Percentiles rank a stretch among this genome's conserved stretches.
Evolutionary conservation across 2,797 vertebrate genomes (phyloP).

Genomic region (Phaenicophaeus curvirostris): DNA sequence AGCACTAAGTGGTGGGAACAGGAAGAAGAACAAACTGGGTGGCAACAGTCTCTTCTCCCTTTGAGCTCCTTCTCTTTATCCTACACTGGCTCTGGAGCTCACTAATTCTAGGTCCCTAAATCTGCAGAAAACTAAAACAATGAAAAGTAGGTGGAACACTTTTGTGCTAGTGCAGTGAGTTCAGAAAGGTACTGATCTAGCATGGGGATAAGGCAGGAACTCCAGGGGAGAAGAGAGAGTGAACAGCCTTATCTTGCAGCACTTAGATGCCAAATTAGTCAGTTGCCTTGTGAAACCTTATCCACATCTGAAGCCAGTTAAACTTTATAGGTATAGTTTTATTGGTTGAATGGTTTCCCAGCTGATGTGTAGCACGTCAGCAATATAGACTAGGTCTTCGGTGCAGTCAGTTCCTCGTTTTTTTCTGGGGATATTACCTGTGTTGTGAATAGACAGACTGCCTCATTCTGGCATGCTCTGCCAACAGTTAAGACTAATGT

Average conservation of each 20-base stretch:
- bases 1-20: neutral
- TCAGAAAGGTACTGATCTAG: neutral
- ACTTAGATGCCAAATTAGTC: rapidly evolving
- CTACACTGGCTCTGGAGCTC: neutral
- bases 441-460: neutral
- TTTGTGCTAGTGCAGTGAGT: neutral
- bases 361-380: neutral
- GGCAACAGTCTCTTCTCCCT: neutral
- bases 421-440: neutral
- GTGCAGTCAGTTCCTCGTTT: neutral
- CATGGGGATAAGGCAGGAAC: neutral
- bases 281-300: neutral
- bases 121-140: neutral
- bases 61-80: neutral
- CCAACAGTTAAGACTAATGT: neutral
- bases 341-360: neutral
- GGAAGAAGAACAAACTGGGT: neutral
- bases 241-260: neutral
- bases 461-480: neutral
- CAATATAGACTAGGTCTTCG: neutral
- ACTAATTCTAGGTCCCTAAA: neutral
- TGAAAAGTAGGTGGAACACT: neutral
- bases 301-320: neutral
- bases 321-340: neutral
- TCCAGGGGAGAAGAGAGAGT: neutral